Percentiles rank a stretch among this genome's conserved stretches.
phyloP scores from a whole-genome alignment of 2,888 invertebrate species.

The Diloba caeruleocephala region DNA sequence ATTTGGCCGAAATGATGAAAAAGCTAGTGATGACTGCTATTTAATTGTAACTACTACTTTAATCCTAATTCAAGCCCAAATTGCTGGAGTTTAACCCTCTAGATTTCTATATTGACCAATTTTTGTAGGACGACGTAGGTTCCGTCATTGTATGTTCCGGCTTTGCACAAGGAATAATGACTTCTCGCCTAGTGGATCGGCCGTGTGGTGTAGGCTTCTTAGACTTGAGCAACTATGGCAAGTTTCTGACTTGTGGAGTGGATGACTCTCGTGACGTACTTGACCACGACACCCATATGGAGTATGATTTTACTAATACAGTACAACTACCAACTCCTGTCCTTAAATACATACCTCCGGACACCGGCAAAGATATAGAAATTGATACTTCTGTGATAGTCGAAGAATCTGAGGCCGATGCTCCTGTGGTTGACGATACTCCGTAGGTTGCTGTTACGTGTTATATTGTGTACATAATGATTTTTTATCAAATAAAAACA shows the following conservation, averaged over 20 bases:
- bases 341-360: neutral
- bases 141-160: conserved; percentile 75
- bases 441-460: no score
- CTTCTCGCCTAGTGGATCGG: conserved; percentile 76
- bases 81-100: no score
- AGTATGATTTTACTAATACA: conserved; percentile 58
- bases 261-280: conserved; percentile 80
- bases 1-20: no score
- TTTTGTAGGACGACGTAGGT: conserved; percentile 79
- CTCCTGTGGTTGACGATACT: no score
- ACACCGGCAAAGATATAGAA: neutral
- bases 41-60: no score
- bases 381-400: no score
- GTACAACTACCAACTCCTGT: conserved; percentile 3
- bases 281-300: conserved; percentile 62
- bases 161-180: conserved; percentile 77
- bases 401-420: no score
- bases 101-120: conserved; percentile 2
- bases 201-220: conserved; percentile 81
- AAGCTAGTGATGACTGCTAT: no score
- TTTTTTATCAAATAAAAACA: neutral
- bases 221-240: conserved; percentile 68
- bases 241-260: conserved; percentile 81
- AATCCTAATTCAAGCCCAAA: no score
- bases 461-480: no score